Evolutionary conservation across 2,888 invertebrate genomes (phyloP).

Genomic region (Campoplex capitator): DNA sequence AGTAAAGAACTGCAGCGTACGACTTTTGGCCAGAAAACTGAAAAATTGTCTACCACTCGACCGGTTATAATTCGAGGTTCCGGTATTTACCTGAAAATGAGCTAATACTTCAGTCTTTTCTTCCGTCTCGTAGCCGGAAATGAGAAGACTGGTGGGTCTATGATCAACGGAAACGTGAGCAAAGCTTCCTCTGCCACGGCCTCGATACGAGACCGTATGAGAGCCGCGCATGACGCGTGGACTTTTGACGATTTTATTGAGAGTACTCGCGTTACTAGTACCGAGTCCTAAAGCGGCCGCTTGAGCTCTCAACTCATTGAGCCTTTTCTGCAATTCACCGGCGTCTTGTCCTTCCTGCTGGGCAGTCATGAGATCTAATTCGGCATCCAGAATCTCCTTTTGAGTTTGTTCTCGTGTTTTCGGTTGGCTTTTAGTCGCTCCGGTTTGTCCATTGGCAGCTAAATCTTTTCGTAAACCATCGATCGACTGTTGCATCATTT

Average conservation of each 20-base stretch:
- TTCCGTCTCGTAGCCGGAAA: conserved; percentile 94
- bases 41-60: too few species aligned
- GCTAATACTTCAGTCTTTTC: conserved; percentile 92
- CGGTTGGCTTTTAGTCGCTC: conserved; percentile 85
- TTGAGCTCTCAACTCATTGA: conserved; percentile 89
- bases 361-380: conserved; percentile 95
- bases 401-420: conserved; percentile 93
- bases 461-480: conserved; percentile 91
- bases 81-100: conserved; percentile 92
- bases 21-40: too few species aligned
- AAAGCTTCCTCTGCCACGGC: conserved; percentile 83
- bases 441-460: conserved; percentile 86
- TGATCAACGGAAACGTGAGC: conserved; percentile 91
- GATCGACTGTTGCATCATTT: conserved; percentile 93
- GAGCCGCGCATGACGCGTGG: conserved; percentile 78
- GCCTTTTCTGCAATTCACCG: conserved; percentile 90
- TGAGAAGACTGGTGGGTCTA: conserved; percentile 93
- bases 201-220: conserved; percentile 79
- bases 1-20: too few species aligned
- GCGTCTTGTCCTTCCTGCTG: conserved; percentile 96
- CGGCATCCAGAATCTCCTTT: conserved; percentile 95
- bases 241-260: conserved; percentile 74
- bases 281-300: conserved; percentile 85
- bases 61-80: conserved; percentile 1
- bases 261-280: conserved; percentile 71